Conservation (phyloP, 1,140 invertebrate genomes). For the Drosophila orena region DNA sequence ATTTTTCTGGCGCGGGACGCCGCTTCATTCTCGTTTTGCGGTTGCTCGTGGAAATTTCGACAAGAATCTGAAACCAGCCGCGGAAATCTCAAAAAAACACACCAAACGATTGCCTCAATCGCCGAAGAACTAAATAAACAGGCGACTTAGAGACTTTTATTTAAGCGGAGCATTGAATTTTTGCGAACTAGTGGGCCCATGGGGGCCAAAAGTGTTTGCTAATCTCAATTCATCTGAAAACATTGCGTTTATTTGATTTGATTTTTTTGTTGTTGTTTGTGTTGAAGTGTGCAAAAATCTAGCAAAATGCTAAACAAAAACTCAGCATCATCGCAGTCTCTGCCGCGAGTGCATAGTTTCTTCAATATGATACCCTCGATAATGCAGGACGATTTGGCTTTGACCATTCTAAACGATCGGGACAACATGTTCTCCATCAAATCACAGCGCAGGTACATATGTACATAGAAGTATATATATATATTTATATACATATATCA, state of each 20-base stretch:
- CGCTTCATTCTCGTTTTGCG: slow-evolving; percentile 73
- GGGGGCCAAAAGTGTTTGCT: slow-evolving; percentile 24
- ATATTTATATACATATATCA: neutral
- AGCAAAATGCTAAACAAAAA: slow-evolving; percentile 78
- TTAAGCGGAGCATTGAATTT: neutral
- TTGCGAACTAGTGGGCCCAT: slow-evolving; percentile 19
- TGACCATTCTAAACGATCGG: slow-evolving; percentile 74
- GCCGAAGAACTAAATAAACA: neutral
- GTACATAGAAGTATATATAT: neutral
- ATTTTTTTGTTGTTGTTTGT: slow-evolving; percentile 12
- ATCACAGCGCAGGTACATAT: slow-evolving; percentile 71
- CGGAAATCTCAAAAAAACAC: neutral
- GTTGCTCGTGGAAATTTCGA: slow-evolving; percentile 64
- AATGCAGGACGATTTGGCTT: slow-evolving; percentile 79
- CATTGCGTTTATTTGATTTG: slow-evolving; percentile 5
- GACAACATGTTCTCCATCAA: slow-evolving; percentile 84
- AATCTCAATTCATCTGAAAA: neutral
- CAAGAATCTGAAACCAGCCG: slow-evolving; percentile 15
- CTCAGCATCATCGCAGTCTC: slow-evolving; percentile 73
- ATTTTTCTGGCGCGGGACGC: slow-evolving; percentile 74
- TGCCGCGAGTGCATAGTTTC: slow-evolving; percentile 82
- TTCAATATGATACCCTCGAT: slow-evolving; percentile 84
- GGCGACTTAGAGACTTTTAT: neutral
- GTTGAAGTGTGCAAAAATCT: neutral
- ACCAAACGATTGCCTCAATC: slow-evolving; percentile 6